Evolutionary conservation across 2,113 vertebrate species (phyloP), one percentile per base, ranked within the genome.

Genomic region (Alligator sinensis): DNA sequence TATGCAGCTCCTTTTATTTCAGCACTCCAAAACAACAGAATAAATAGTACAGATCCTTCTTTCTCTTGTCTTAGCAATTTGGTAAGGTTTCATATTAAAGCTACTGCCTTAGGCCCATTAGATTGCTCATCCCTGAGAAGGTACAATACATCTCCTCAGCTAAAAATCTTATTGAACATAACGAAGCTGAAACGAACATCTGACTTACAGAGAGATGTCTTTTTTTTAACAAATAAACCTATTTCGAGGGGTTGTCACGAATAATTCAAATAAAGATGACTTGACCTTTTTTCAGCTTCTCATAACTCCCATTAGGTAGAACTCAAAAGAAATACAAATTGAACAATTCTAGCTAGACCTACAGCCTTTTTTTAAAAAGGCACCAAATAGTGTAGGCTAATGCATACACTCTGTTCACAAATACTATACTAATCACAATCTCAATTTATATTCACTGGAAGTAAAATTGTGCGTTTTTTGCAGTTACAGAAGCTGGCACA

Each of bases 181-280:
- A 89, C 87, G 83, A 92, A 92, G 89, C 17, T 85, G 77, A 87
- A 92, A 86, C 91, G 47, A 60, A 81, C 85, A 19, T 18, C 9
- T 63, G 54, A 81, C 64, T 3, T 59, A 88, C 3, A 57, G 19
- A 77, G 13, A 55, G 21, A 27, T 47, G 47, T 47, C 47, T 9
- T 47, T 47, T 47, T 81, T 91, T 88, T 91, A 28, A 22, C 22
- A 54, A 61, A 62, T 30, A 11, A n/a, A 10, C 11, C 22, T 21
- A 74, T 0, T 0, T 81, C n/a, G 21, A 0, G 0, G 3, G 63
- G 11, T 2, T 74, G 4, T 34, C 16, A 3, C 82, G 77, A 84
- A 87, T n/a, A 87, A n/a, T 25, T 59, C 1, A 1, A 79, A 34
- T 27, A 34, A 58, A 4, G n/a, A 2, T 61, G 58, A 70, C 24